Conservation (phyloP, 2,888 invertebrate genomes). For the Cephus nigrinus region DNA sequence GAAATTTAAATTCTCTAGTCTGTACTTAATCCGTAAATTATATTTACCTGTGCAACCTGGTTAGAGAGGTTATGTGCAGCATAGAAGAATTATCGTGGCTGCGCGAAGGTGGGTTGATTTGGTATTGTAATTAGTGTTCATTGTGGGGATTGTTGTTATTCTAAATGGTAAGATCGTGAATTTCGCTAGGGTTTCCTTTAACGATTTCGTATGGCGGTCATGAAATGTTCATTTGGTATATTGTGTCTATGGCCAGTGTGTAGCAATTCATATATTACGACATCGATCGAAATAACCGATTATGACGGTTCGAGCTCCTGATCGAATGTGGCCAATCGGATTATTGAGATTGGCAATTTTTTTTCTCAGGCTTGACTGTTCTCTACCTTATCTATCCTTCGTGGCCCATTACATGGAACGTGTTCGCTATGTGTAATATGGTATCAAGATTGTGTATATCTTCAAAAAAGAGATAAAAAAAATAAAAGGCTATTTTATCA, state of each 20-base stretch:
- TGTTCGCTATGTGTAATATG: neutral
- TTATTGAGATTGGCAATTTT: neutral
- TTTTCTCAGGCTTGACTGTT: neutral
- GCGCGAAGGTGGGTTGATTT: neutral
- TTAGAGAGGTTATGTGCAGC: neutral
- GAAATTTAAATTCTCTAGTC: too few relatives aligned
- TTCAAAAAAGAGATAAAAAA: neutral
- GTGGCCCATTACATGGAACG: neutral
- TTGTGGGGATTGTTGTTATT: neutral
- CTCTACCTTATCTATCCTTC: neutral
- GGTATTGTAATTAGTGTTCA: neutral
- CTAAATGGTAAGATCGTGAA: neutral
- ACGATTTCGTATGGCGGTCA: neutral
- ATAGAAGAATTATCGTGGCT: neutral
- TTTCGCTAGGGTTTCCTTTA: neutral
- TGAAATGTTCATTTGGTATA: neutral
- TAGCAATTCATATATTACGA: neutral
- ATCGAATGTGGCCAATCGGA: neutral
- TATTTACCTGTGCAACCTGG: neutral
- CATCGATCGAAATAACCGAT: neutral
- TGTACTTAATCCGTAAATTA: too few relatives aligned
- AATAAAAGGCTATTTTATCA: neutral
- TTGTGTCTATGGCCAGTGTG: neutral
- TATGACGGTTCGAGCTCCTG: neutral
- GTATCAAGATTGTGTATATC: neutral